These are phyloP conservation scores for Periophthalmus modestus DNA, from an alignment of 2,113 vertebrate species.

Conservation along the genomic window DNA sequence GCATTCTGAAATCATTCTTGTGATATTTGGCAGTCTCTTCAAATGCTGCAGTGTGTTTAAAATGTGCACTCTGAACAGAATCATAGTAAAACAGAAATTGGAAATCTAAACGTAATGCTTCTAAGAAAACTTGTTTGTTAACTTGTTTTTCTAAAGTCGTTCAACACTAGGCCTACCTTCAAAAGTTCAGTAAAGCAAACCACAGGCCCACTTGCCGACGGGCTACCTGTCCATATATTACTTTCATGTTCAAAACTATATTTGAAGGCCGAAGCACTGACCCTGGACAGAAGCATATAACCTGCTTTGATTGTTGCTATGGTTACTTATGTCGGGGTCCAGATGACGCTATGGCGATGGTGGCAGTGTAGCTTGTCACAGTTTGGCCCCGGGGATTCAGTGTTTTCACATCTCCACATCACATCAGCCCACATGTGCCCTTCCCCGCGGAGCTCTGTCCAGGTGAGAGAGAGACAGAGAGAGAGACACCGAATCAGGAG, in stretches of 20 bases:
- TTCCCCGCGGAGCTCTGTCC: conserved; percentile 51
- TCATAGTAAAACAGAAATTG: background rate
- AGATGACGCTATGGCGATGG: conserved; percentile 50
- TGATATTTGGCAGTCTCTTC: background rate
- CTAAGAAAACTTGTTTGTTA: background rate
- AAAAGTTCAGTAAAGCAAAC: background rate
- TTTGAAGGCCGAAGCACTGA: conserved; percentile 34
- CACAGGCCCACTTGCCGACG: no score
- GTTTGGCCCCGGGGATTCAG: conserved; percentile 21
- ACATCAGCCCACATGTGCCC: conserved; percentile 56
- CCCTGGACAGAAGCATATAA: conserved; percentile 15
- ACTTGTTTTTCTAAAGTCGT: no score
- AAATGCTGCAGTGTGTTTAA: background rate
- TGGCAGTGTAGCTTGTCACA: conserved; percentile 34
- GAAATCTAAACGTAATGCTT: background rate
- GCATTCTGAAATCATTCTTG: background rate
- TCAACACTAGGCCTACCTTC: background rate
- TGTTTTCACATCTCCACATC: conserved; percentile 33
- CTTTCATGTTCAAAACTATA: background rate
- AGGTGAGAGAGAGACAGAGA: conserved; percentile 61
- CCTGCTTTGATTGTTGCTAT: conserved; percentile 32
- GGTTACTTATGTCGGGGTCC: conserved; percentile 42
- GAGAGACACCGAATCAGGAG: conserved; percentile 38
- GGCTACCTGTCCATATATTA: no score
- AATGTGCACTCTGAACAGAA: background rate